These are phyloP conservation scores for Pachymerium ferrugineum DNA, from an alignment of 2,888 invertebrate species.

Conservation along the genomic window DNA sequence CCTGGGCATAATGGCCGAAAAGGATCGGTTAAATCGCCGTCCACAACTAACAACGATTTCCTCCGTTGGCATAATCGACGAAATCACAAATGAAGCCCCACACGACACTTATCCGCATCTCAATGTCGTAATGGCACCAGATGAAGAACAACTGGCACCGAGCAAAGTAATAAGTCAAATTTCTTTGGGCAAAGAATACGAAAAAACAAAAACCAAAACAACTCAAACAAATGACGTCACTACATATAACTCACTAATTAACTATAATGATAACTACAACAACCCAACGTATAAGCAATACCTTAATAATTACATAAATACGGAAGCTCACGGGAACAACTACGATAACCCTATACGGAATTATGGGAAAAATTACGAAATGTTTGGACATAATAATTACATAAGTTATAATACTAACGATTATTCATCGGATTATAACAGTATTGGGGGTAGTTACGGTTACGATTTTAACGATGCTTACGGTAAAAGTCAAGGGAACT, in stretches of 20 bases:
- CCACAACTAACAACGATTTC: background rate
- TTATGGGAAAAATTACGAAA: too few species aligned
- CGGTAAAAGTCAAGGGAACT: background rate
- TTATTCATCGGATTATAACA: background rate
- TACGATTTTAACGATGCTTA: background rate
- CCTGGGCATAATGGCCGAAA: background rate
- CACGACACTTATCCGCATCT: background rate
- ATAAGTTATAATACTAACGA: background rate
- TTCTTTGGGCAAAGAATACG: background rate
- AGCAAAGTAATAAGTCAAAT: background rate
- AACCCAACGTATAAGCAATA: too few species aligned
- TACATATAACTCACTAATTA: background rate
- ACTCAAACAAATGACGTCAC: background rate
- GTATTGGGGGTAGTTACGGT: background rate
- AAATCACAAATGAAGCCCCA: background rate
- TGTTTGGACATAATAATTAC: background rate
- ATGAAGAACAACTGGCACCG: background rate
- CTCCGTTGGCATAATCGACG: background rate
- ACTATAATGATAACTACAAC: too few species aligned
- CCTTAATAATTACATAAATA: too few species aligned
- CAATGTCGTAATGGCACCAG: constrained; percentile 2
- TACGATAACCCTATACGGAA: too few species aligned
- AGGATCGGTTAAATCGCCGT: background rate
- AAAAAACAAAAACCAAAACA: background rate
- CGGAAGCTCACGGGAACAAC: too few species aligned